Evolutionary conservation across 2,113 vertebrate genomes (phyloP).

Genomic region (Brachirus orientalis): DNA sequence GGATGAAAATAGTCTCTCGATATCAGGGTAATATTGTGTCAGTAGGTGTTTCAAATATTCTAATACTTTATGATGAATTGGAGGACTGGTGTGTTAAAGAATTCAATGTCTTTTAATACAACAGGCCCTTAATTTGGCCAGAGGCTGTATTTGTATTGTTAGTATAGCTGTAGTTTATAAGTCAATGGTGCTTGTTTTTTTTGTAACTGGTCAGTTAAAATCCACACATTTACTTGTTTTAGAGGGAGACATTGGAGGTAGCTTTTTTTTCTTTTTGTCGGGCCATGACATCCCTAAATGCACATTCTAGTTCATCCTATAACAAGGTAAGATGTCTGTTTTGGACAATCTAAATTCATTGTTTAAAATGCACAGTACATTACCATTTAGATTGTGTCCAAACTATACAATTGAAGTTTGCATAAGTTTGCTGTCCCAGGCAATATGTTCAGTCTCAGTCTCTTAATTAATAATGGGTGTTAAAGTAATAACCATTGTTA

Average conservation of each 20-base stretch:
- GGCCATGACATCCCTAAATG: too few species aligned
- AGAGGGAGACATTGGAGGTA: too few species aligned
- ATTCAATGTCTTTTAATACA: slow-evolving; percentile 25
- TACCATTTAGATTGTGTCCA: neutral
- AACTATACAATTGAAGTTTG: neutral
- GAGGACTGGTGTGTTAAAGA: slow-evolving; percentile 7
- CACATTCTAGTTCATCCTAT: too few species aligned
- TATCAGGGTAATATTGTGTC: slow-evolving; percentile 17
- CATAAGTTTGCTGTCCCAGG: neutral
- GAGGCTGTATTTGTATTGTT: slow-evolving; percentile 8
- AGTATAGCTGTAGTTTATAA: neutral
- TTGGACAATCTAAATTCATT: too few species aligned
- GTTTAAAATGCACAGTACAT: too few species aligned
- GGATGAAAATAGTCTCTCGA: slow-evolving; percentile 25
- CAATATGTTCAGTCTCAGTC: neutral
- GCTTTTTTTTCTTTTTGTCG: too few species aligned
- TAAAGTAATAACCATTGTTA: neutral
- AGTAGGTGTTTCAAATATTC: slow-evolving; percentile 9
- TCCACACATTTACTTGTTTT: too few species aligned
- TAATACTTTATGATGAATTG: slow-evolving; percentile 26
- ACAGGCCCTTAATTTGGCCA: slow-evolving; percentile 25
- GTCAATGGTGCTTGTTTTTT: too few species aligned
- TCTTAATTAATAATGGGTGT: neutral
- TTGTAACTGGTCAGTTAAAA: too few species aligned
- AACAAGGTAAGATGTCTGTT: too few species aligned